Conservation (phyloP, 2,888 invertebrate genomes). For the Plutella xylostella region DNA sequence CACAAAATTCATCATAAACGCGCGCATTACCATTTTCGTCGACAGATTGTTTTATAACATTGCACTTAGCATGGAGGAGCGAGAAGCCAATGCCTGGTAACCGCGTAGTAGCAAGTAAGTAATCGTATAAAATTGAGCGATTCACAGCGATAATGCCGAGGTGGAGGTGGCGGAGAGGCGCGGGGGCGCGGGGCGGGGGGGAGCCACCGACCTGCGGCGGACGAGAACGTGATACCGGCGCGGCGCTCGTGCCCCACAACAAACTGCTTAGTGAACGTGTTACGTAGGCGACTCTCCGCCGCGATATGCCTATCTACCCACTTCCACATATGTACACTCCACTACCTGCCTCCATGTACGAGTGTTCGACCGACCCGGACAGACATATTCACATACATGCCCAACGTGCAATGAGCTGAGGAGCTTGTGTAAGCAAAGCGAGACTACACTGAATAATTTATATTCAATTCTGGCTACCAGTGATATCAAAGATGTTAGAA, state of each 20-base stretch:
- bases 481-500: neutral
- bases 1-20: no score
- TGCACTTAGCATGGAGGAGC: no score
- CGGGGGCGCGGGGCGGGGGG: slow-evolving; percentile 45
- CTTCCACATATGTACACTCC: slow-evolving; percentile 14
- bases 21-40: no score
- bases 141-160: slow-evolving; percentile 40
- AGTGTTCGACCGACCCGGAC: neutral
- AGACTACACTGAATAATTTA: slow-evolving; percentile 23
- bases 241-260: slow-evolving; percentile 67
- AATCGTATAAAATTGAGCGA: slow-evolving; percentile 36
- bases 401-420: neutral
- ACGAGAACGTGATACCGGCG: slow-evolving; percentile 62
- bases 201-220: slow-evolving; percentile 53
- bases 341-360: slow-evolving; percentile 10
- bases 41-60: no score
- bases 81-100: no score
- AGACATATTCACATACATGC: neutral
- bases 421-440: slow-evolving; percentile 21
- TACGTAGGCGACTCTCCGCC: slow-evolving; percentile 58
- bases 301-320: slow-evolving; percentile 29
- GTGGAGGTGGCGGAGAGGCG: slow-evolving; percentile 21
- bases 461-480: slow-evolving; percentile 17
- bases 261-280: slow-evolving; percentile 68
- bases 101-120: neutral